Evolutionary conservation across 2,797 vertebrate species (phyloP).

Genomic region (Scleropages formosus): DNA sequence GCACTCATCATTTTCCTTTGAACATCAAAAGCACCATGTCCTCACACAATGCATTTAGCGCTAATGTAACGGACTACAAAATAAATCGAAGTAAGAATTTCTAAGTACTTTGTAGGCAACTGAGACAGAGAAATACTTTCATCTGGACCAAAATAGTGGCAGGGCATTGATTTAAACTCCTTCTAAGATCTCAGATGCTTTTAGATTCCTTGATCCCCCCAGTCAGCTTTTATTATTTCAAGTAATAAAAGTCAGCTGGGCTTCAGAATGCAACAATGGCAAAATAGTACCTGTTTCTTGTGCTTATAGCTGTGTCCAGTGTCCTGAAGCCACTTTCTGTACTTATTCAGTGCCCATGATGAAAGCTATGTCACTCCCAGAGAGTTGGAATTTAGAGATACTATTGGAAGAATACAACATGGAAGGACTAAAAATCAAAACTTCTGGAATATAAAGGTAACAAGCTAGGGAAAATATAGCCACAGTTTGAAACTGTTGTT

Average conservation of each 20-base stretch:
- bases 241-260: slow-evolving; percentile 60
- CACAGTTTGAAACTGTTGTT: too few relatives aligned
- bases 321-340: too few relatives aligned
- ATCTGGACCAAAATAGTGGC: slow-evolving; percentile 67
- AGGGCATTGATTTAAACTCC: slow-evolving; percentile 72
- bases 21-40: slow-evolving; percentile 67
- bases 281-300: background rate
- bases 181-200: slow-evolving; percentile 69
- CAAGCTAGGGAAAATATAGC: background rate
- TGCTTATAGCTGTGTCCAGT: background rate
- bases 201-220: slow-evolving; percentile 61
- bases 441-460: too few relatives aligned
- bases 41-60: slow-evolving; percentile 63
- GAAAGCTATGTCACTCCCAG: too few relatives aligned
- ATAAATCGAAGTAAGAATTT: slow-evolving; percentile 71
- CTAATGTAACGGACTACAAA: slow-evolving; percentile 61
- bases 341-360: too few relatives aligned
- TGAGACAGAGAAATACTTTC: slow-evolving; percentile 69
- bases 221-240: slow-evolving; percentile 47
- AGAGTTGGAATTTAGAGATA: too few relatives aligned
- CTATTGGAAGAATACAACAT: too few relatives aligned
- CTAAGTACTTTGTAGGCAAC: slow-evolving; percentile 73
- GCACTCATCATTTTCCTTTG: slow-evolving; percentile 60
- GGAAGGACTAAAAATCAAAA: too few relatives aligned
- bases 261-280: slow-evolving; percentile 43